Percentiles rank a stretch among this genome's conserved stretches.
Conservation (phyloP, 2,113 vertebrate genomes). For the Mohoua ochrocephala region DNA sequence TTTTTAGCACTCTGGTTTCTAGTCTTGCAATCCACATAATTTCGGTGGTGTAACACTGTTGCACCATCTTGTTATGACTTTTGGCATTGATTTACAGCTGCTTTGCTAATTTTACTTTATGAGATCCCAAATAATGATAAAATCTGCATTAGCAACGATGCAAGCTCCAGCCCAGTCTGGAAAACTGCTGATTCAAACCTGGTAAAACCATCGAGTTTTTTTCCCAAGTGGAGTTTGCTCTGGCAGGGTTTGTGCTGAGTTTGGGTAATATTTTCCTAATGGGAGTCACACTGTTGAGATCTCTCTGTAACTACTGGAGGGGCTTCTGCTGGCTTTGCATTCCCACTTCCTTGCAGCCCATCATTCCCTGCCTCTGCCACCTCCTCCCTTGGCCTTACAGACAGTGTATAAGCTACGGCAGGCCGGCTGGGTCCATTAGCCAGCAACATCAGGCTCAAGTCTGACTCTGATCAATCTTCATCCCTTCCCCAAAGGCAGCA, state of each 20-base stretch:
- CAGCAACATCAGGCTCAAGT: background rate
- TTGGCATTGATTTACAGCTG: background rate
- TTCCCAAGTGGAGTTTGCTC: background rate
- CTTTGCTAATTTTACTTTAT: background rate
- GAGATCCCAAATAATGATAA: background rate
- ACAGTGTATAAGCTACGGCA: accelerated
- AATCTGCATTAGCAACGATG: background rate
- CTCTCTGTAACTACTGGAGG: background rate
- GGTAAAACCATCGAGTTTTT: background rate
- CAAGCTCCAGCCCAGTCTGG: background rate
- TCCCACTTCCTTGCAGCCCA: background rate
- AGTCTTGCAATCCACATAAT: background rate
- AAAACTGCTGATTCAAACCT: background rate
- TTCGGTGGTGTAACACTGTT: background rate
- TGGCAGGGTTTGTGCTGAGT: background rate
- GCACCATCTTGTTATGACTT: background rate
- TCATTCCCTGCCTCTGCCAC: background rate
- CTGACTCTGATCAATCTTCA: background rate
- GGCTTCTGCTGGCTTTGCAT: background rate
- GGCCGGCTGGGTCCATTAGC: background rate
- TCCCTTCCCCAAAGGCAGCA: background rate
- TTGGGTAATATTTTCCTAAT: background rate
- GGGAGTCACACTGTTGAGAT: background rate
- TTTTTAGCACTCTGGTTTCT: background rate
- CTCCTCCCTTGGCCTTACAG: background rate